Evolutionary conservation across 2,888 invertebrate genomes (phyloP), one percentile per base, ranked within the genome.

Genomic region (Plebejus argus): DNA sequence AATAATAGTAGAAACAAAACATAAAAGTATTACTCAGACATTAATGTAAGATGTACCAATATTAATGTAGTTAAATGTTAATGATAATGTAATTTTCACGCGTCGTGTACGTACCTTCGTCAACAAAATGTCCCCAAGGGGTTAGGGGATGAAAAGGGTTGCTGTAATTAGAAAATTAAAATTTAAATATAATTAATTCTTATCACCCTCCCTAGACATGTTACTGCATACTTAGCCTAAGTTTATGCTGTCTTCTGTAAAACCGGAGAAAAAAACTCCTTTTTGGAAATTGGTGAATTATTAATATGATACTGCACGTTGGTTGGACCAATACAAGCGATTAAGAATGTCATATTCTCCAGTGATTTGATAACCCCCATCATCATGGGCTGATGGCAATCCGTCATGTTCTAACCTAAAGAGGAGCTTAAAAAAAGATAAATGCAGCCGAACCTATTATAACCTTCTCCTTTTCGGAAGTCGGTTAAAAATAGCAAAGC

Each of bases 71-170:
- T 49, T 49, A 45, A 45, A 10, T 45, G 45, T 12, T 45, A 49
- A 49, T 49, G 12, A 49, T 53, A 53, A 53, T 53, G 53, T 61
- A 61, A 61, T 61, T 23, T 20, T 61, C 8, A 10, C 23, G 61
- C 23, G 5, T 66, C 28, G 15, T 28, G 15, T 23, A 18, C 5
- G 28, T 12, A 66, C 66, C 66, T 18, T 33, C 66, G 66, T 66
- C 66, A 28, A 15, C 28, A 66, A 66, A 66, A 66, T 66, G 66
- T 66, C 66, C 15, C 18, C 15, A 6, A 12, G 66, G 66, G 28
- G 66, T 6, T 66, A 12, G 66, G 66, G 28, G 66, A 15, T 66
- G 66, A 66, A 66, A 66, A 33, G 66, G 66, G 66, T 66, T 18
- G 66, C 28, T 28, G 28, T 12, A 66, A 33, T 66, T 66, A 33